Evolutionary conservation across 1,140 invertebrate genomes (phyloP).

Genomic region (Sinonovacula constricta): DNA sequence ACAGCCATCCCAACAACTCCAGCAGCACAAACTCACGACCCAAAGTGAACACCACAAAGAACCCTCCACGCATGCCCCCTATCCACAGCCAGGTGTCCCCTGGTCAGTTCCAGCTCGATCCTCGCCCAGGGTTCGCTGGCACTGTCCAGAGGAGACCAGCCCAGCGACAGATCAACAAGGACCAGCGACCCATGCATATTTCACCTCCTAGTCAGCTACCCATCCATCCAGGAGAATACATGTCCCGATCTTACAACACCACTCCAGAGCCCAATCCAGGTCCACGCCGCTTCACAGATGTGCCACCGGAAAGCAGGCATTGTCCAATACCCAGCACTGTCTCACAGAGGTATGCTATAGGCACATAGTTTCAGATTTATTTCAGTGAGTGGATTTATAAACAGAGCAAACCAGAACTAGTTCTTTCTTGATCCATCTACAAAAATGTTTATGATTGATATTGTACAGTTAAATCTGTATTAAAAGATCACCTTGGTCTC

Average conservation of each 20-base stretch:
- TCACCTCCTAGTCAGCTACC: slow-evolving; percentile 38
- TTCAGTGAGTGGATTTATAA: too few relatives aligned
- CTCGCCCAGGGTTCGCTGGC: not conserved
- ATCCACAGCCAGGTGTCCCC: slow-evolving; percentile 40
- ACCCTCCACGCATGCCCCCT: slow-evolving; percentile 40
- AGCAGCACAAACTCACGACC: slow-evolving; percentile 6
- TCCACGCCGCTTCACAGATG: slow-evolving; percentile 29
- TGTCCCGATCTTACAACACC: slow-evolving; percentile 24
- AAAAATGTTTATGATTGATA: too few relatives aligned
- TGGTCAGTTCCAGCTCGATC: slow-evolving; percentile 22
- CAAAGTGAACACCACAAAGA: slow-evolving; percentile 36
- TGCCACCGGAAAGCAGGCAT: slow-evolving; percentile 22
- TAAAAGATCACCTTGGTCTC: too few relatives aligned
- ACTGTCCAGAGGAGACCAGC: not conserved
- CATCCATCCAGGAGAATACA: not conserved
- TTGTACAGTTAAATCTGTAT: too few relatives aligned
- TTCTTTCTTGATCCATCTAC: too few relatives aligned
- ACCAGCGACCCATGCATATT: slow-evolving; percentile 3
- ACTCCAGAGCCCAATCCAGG: slow-evolving; percentile 37
- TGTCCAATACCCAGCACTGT: slow-evolving; percentile 17
- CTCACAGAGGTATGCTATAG: slow-evolving; percentile 24
- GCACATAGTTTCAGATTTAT: not conserved
- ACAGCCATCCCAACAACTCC: slow-evolving; percentile 4
- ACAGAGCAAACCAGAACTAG: too few relatives aligned
- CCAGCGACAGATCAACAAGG: not conserved